Base-by-base conservation (phyloP, 1,140 invertebrate genomes). In the Pteromalus puparum region DNA sequence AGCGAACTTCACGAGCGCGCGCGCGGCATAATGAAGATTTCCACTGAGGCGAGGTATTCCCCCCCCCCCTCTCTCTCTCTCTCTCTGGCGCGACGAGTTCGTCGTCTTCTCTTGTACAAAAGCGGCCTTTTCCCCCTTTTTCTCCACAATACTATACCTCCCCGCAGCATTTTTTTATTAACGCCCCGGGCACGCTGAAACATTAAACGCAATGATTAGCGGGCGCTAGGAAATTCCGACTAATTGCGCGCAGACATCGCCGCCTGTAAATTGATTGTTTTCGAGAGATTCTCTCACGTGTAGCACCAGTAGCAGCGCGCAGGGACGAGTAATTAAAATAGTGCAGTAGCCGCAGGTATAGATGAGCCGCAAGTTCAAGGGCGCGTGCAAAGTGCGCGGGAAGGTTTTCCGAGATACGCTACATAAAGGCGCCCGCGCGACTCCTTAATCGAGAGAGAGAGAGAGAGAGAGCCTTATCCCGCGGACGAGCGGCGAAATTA, bases 1-100 rank as follows among this genome's bases (percentile, higher is more conserved):
- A 61, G 70, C 68, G 48, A 81, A 74, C 70, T 81, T 81, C 74
- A 81, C 70, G 80, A 81, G 70, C 46, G 26, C 48, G 68, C 42
- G 68, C 70, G 26, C 48, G 42, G 70, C 15, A 61, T 81, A 81
- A 73, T 74, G 70, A 74, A 81, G 70, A 81, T 74, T 73, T 81
- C 70, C 65, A 74, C 46, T 18, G 80, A 38, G 68, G 67, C 79
- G 42, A 53, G 30, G 34, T 81, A 70, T 72, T 81, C 73, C 73
- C 73, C 77, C 65, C 30, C 26, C 21, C 26, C 0, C 67, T 1
- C 67, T 34, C 30, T 34, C 30, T 2, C 30, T 34, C 30, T 34
- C 75, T 28, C 24, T 30, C 26, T 21, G 13, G 3, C 77, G 61
- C 21, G 18, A 61, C 77, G 30, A 42, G 61, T 79, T 79, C 77